Base-by-base conservation (phyloP, 1,140 invertebrate genomes). In the Probaryconus sp. region DNA sequence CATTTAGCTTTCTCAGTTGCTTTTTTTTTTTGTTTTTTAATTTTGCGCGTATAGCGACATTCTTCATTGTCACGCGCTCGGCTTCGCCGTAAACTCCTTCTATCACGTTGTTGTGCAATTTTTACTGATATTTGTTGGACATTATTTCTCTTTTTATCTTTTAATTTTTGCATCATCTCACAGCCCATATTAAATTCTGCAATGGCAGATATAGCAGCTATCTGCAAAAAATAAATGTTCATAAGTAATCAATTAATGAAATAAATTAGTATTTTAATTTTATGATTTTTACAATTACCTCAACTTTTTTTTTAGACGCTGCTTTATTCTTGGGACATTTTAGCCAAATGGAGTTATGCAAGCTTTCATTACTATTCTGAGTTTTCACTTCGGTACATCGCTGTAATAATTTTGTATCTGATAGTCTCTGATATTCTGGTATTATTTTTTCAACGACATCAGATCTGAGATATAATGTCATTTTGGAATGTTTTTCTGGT, bases 31-130 rank as follows among this genome's bases (percentile, higher is more conserved):
- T 37, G 3, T 37, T 37, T n/a, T 14, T 37, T 24, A 24, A 24
- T n/a, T 37, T 14, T 37, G 13, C 10, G 33, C n/a, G 14, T 4
- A n/a, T 37, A 37, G 33, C 33, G 33, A n/a, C 13, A 6, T 37
- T 37, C 33, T 37, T 37, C 33, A 37, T 1, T 37, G 13, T 10
- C 14, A 11, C 33, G 33, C 13, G n/a, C 3, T 3, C n/a, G 33
- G 33, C 33, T 37, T 16, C 33, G 14, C 3, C n/a, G 33, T n/a
- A 37, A 37, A 37, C 10, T 37, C 14, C n/a, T 37, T 37, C 33
- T 37, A 3, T 37, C 33, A 3, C 13, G 14, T 14, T 16, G 3
- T 5, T 37, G 3, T 6, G 33, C 3, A 37, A 37, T 37, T 37
- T 16, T 14, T 6, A 37, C 13, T 37, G 10, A 37, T 6, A 2